phyloP scores from a whole-genome alignment of 2,113 vertebrate genomes.

The Murina feae region DNA sequence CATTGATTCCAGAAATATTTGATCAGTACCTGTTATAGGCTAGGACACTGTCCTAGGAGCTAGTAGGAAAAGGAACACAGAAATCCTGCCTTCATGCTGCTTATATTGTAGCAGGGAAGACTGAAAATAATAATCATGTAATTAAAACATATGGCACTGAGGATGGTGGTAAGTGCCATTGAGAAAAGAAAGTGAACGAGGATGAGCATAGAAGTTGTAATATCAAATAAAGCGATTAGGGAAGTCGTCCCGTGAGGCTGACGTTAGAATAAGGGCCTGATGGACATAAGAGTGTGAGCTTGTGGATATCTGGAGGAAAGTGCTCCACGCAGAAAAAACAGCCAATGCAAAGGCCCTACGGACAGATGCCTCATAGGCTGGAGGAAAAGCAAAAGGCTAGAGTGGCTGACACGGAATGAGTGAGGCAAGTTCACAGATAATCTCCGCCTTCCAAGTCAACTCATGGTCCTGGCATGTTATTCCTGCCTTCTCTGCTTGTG shows the following conservation, averaged over 20 bases:
- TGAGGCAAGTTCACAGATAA: not conserved
- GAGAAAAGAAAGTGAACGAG: not conserved
- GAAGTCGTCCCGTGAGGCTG: not conserved
- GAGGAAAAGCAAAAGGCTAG: not conserved
- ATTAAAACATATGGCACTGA: not conserved
- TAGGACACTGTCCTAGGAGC: not conserved
- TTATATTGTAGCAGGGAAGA: not conserved
- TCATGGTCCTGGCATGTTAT: not conserved
- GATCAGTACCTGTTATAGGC: not conserved
- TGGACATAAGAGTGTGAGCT: not conserved
- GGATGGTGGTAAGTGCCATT: not conserved
- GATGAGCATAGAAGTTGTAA: not conserved
- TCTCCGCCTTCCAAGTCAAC: not conserved
- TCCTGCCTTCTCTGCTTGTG: not conserved
- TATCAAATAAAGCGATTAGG: not conserved
- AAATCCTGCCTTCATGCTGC: not conserved
- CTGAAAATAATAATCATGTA: not conserved
- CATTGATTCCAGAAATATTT: constrained; percentile 1
- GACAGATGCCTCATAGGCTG: not conserved
- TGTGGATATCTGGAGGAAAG: not conserved
- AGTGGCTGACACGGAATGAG: not conserved
- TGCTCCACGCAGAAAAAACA: not conserved
- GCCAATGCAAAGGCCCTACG: not conserved
- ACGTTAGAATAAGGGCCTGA: not conserved
- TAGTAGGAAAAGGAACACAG: not conserved